Base-by-base conservation (phyloP, 2,888 invertebrate genomes). In the Onchidella celtica region DNA sequence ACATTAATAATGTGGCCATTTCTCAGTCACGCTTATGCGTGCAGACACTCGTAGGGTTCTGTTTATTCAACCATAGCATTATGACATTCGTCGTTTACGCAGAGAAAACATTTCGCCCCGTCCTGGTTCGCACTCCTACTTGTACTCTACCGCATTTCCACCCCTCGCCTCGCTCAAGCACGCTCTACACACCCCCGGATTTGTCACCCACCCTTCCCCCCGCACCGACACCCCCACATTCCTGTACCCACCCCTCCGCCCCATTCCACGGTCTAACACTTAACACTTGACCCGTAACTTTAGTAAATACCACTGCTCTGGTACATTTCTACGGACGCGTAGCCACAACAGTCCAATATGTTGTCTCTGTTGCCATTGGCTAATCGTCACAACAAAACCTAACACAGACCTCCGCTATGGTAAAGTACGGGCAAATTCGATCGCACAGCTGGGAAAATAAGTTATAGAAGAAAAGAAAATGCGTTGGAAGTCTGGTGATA, bases 341-440 rank as follows among this genome's bases (percentile, higher is more conserved):
- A 29, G 65, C 32, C 65, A 65, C 27, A 65, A 32, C 65, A 65
- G 29, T 11, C 65, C 27, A 2, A 2, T 27, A 17, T 24, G 27
- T 65, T 11, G 27, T 24, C 65, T 17, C 27, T 29, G 65, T 65
- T 65, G 65, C 65, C 65, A 65, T 65, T 65, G 65, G 32, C 65
- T 65, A 65, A 65, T 65, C 29, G 65, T 65, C 65, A 65, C 27
- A 65, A 65, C 65, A 65, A 65, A 17, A 65, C 27, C 3, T 29
- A 65, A 65, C n/a, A 65, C 65, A 65, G 47, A 47, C 47, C 47
- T 47, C 47, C 47, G 6, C 9, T 17, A 11, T 47, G 47, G 47
- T 47, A 47, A 47, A 17, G 47, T 47, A 47, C n/a, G n/a, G n/a
- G n/a, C n/a, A n/a, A n/a, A n/a, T n/a, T n/a, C n/a, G n/a, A 47